phyloP scores from a whole-genome alignment of 2,888 invertebrate genomes.

The Macropis europaea region DNA sequence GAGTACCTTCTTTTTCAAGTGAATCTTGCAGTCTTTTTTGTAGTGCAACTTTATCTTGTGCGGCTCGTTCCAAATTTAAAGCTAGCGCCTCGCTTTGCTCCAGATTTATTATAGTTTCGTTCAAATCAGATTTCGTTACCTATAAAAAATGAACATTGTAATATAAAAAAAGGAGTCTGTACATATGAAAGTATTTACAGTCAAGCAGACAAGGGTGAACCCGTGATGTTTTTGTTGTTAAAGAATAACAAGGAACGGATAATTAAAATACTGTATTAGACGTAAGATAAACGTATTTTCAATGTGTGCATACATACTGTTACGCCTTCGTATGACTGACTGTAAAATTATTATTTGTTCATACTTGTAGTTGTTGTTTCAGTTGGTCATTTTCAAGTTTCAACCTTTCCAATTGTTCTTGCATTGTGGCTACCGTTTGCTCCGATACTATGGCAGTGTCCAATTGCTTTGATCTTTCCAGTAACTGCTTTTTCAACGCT shows the following conservation, averaged over 20 bases:
- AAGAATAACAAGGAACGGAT: no score
- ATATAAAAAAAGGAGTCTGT: background rate
- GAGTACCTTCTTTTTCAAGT: constrained; percentile 77
- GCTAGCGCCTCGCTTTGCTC: constrained; percentile 73
- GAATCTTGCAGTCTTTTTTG: constrained; percentile 76
- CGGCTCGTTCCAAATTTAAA: constrained; percentile 72
- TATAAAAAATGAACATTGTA: constrained; percentile 36
- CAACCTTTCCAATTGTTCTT: constrained; percentile 79
- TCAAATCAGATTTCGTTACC: constrained; percentile 74
- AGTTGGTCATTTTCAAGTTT: constrained; percentile 80
- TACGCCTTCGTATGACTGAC: no score
- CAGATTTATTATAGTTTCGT: constrained; percentile 74
- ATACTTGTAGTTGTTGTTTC: constrained; percentile 75
- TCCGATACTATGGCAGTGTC: constrained; percentile 81
- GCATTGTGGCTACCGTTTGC: constrained; percentile 78
- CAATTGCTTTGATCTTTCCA: constrained; percentile 80
- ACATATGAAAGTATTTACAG: no score
- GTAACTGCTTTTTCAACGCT: constrained; percentile 80
- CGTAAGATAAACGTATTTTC: no score
- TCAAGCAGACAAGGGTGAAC: no score
- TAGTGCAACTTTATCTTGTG: constrained; percentile 75
- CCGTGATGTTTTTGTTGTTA: no score
- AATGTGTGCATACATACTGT: no score
- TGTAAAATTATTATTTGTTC: background rate
- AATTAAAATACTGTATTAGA: no score